Conservation (phyloP, 1,140 invertebrate genomes). For the Lordiphosa stackelbergi region DNA sequence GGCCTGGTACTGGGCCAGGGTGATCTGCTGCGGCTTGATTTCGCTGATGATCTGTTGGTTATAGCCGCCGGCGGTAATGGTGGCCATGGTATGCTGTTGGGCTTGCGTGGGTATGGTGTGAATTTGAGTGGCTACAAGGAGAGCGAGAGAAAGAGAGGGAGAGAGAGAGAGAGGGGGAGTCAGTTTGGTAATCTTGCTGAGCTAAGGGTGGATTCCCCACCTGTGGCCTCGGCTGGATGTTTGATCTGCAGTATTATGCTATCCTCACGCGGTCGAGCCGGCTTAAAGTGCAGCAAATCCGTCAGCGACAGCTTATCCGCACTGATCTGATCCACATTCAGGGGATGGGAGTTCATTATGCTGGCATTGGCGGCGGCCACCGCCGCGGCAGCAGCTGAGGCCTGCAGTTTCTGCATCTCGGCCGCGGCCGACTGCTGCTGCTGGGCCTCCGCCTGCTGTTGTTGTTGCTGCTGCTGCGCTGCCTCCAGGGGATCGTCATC, state of each 20-base stretch:
- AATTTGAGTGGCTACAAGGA: slow-evolving; percentile 54
- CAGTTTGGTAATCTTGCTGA: too few relatives aligned
- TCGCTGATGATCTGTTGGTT: slow-evolving; percentile 76
- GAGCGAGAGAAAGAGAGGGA: too few relatives aligned
- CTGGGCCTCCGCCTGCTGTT: slow-evolving; percentile 44
- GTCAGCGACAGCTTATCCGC: slow-evolving; percentile 68
- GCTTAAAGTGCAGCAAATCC: slow-evolving; percentile 71
- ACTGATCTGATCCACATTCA: slow-evolving; percentile 46
- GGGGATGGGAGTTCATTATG: slow-evolving; percentile 49
- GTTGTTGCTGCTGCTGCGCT: slow-evolving; percentile 49
- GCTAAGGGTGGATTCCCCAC: slow-evolving; percentile 16
- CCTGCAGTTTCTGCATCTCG: slow-evolving; percentile 61
- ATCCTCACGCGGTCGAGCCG: slow-evolving; percentile 66
- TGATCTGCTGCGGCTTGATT: slow-evolving; percentile 75
- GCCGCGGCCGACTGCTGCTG: slow-evolving; percentile 46
- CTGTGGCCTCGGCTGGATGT: slow-evolving; percentile 61
- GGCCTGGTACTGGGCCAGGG: slow-evolving; percentile 70
- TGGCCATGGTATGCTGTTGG: slow-evolving; percentile 72
- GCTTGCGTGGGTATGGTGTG: slow-evolving; percentile 68
- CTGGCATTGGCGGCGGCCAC: slow-evolving; percentile 56
- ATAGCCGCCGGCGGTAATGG: slow-evolving; percentile 69
- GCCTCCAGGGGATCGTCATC: slow-evolving; percentile 66
- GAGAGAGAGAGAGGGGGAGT: not conserved
- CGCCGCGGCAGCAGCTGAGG: slow-evolving; percentile 37
- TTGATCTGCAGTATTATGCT: slow-evolving; percentile 71